Conservation (phyloP, 2,888 invertebrate species). For the Zelleria hepariella region DNA sequence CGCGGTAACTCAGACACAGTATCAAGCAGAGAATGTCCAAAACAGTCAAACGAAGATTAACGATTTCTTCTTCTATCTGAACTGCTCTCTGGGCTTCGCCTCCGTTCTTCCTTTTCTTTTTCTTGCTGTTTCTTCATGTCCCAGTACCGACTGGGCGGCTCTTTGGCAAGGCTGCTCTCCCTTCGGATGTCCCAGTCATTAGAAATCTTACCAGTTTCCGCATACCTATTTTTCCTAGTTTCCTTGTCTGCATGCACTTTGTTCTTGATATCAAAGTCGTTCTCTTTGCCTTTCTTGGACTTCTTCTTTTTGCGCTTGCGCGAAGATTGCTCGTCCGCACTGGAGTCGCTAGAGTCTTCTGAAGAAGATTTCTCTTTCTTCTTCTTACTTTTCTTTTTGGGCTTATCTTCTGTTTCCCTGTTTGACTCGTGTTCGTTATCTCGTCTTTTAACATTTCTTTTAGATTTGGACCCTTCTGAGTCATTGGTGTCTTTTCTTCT, state of each 20-base stretch:
- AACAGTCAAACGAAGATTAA: not conserved
- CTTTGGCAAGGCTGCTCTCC: constrained; percentile 16
- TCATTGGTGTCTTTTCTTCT: constrained; percentile 11
- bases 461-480: too few relatives aligned
- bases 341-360: not conserved
- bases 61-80: not conserved
- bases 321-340: constrained; percentile 14
- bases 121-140: constrained; percentile 21
- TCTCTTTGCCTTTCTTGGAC: constrained; percentile 15
- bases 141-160: constrained; percentile 26
- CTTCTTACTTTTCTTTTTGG: constrained; percentile 1
- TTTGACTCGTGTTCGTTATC: constrained; percentile 10
- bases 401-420: not conserved
- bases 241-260: constrained; percentile 9
- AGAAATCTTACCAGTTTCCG: not conserved
- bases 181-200: constrained; percentile 22
- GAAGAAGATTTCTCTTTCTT: not conserved
- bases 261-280: constrained; percentile 29
- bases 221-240: not conserved
- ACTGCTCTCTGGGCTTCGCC: constrained; percentile 7
- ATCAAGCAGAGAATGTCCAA: not conserved
- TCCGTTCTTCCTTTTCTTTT: constrained; percentile 12
- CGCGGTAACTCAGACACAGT: too few relatives aligned
- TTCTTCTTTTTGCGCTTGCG: constrained; percentile 15
- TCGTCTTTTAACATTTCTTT: constrained; percentile 9